Conservation (phyloP, 2,113 vertebrate species). For the Misgurnus anguillicaudatus region DNA sequence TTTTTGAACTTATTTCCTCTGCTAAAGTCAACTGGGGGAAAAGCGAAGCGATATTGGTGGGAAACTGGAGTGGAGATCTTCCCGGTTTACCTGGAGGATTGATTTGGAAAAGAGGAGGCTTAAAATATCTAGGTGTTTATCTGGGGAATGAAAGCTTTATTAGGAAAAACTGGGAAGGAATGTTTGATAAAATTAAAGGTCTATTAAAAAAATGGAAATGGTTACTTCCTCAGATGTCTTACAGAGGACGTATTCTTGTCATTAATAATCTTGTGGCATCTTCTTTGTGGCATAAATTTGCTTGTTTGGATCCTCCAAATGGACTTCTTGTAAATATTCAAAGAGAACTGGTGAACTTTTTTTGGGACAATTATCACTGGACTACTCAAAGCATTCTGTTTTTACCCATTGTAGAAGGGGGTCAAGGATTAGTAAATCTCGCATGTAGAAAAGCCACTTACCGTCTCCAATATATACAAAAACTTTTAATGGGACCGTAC, state of each 20-base stretch:
- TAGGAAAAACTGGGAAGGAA: background rate
- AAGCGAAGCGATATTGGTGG: too few species aligned
- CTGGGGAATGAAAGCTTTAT: too few species aligned
- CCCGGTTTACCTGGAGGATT: too few species aligned
- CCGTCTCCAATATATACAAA: background rate
- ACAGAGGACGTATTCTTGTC: too few species aligned
- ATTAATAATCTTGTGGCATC: too few species aligned
- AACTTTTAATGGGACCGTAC: background rate
- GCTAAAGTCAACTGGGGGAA: background rate
- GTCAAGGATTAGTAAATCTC: background rate
- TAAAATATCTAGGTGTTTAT: too few species aligned
- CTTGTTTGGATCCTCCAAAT: slow-evolving; percentile 2
- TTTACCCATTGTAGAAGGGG: background rate
- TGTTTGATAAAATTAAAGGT: background rate
- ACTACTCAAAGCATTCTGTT: background rate
- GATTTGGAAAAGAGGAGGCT: too few species aligned
- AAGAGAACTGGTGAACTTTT: slow-evolving; percentile 5
- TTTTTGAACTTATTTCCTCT: background rate
- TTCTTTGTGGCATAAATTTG: slow-evolving; percentile 23
- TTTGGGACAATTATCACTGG: slow-evolving; percentile 6
- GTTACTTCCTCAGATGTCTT: background rate
- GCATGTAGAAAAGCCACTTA: background rate
- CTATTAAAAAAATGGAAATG: background rate
- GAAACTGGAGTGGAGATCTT: too few species aligned
- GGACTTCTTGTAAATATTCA: background rate